Evolutionary conservation across 2,797 vertebrate genomes (phyloP).

Genomic region (Meda fulgida): DNA sequence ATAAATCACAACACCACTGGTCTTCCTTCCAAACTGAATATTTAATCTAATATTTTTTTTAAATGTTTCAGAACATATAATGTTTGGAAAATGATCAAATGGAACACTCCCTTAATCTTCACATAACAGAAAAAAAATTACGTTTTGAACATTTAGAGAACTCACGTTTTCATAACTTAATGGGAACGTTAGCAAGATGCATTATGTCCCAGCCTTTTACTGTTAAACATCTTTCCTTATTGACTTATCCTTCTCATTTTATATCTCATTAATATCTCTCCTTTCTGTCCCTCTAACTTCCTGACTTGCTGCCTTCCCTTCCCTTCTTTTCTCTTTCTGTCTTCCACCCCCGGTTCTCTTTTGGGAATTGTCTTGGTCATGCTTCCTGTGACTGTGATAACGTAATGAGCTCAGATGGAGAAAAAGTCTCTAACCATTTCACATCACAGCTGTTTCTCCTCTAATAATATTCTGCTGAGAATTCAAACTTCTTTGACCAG

Average conservation of each 20-base stretch:
- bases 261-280: constrained; percentile 9
- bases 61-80: too few relatives aligned
- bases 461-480: constrained; percentile 35
- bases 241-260: not conserved
- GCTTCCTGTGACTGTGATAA: constrained; percentile 61
- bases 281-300: constrained; percentile 7
- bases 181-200: not conserved
- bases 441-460: constrained; percentile 52
- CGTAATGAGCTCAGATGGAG: constrained; percentile 22
- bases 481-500: constrained; percentile 27
- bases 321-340: constrained; percentile 12
- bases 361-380: constrained; percentile 49
- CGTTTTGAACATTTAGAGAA: not conserved
- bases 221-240: not conserved
- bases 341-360: not conserved
- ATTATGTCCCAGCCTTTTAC: not conserved
- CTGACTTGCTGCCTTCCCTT: not conserved
- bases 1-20: not conserved
- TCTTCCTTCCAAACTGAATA: not conserved
- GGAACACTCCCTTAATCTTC: too few relatives aligned
- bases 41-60: too few relatives aligned
- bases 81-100: too few relatives aligned
- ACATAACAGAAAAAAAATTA: too few relatives aligned
- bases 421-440: constrained; percentile 39
- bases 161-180: not conserved